A percentile compares a stretch with the other conserved stretches of the same genome.
Evolutionary conservation across 2,888 invertebrate species (phyloP).

Genomic region (Nomada fabriciana): DNA sequence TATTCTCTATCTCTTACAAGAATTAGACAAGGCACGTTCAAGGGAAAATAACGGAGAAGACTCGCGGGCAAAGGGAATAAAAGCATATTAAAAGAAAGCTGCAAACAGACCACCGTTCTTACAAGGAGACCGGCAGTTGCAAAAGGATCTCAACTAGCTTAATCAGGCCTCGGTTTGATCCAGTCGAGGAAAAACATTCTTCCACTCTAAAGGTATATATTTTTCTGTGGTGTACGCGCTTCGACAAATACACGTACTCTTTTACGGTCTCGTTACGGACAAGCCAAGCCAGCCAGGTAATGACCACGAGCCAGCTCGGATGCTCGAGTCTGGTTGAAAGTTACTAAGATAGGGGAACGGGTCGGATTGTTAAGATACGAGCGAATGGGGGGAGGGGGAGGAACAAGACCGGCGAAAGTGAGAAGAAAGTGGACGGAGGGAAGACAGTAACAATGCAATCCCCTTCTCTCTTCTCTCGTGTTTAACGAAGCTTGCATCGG

Average conservation of each 20-base stretch:
- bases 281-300: constrained; percentile 51
- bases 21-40: not conserved
- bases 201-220: constrained; percentile 32
- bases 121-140: constrained; percentile 38
- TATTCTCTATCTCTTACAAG: too few relatives aligned
- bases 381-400: not conserved
- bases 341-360: constrained; percentile 27
- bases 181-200: not conserved
- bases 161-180: constrained; percentile 56
- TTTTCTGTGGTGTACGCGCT: constrained; percentile 38
- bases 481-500: constrained; percentile 73
- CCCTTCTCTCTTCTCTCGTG: constrained; percentile 70
- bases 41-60: not conserved
- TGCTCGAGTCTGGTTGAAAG: constrained; percentile 52
- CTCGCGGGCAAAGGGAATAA: too few relatives aligned
- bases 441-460: constrained; percentile 73
- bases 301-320: constrained; percentile 58
- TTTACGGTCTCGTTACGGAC: constrained; percentile 60
- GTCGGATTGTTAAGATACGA: constrained; percentile 57
- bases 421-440: constrained; percentile 20
- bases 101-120: not conserved
- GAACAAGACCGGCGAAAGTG: constrained; percentile 17
- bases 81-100: not conserved
- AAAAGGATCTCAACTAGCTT: constrained; percentile 47
- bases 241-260: constrained; percentile 28